phyloP scores from a whole-genome alignment of 2,888 invertebrate genomes.

The Mechanitis messenoides region DNA sequence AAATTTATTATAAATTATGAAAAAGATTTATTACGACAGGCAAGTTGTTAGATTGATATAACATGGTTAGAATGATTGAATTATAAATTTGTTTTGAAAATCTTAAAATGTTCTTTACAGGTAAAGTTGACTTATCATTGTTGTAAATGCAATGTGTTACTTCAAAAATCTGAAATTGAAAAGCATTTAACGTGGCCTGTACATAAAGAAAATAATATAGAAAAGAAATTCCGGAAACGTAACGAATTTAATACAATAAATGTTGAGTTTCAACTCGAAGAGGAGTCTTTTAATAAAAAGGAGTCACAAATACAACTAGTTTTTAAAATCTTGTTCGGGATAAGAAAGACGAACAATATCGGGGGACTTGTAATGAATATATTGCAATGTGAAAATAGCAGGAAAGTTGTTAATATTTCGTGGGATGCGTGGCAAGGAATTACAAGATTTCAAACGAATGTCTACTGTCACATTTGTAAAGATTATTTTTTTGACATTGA shows the following conservation, averaged over 20 bases:
- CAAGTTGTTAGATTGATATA: constrained; percentile 20
- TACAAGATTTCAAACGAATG: constrained; percentile 9
- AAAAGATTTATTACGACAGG: constrained; percentile 43
- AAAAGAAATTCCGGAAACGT: constrained; percentile 19
- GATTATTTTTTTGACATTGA: constrained; percentile 20
- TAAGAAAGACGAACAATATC: constrained; percentile 6
- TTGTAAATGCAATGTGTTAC: constrained; percentile 38
- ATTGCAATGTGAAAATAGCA: constrained; percentile 27
- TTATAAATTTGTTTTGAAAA: background rate
- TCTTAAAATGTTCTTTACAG: constrained; percentile 8
- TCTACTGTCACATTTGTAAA: constrained; percentile 29
- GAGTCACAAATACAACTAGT: constrained; percentile 25
- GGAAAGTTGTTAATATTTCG: constrained; percentile 27
- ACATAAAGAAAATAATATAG: constrained; percentile 5
- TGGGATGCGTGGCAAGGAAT: constrained; percentile 35
- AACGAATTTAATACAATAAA: constrained; percentile 21
- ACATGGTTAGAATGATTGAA: background rate
- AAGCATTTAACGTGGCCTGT: constrained; percentile 33
- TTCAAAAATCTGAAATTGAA: constrained; percentile 30
- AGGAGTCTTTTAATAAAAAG: constrained; percentile 19
- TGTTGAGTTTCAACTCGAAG: constrained; percentile 26
- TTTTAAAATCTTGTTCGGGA: constrained; percentile 7
- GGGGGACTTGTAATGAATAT: constrained; percentile 13
- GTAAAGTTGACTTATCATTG: constrained; percentile 37
- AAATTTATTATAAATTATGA: constrained; percentile 38